These are phyloP conservation scores for Ornithorhynchus anatinus DNA, from an alignment of 2,113 vertebrate species.

Conservation along the genomic window DNA sequence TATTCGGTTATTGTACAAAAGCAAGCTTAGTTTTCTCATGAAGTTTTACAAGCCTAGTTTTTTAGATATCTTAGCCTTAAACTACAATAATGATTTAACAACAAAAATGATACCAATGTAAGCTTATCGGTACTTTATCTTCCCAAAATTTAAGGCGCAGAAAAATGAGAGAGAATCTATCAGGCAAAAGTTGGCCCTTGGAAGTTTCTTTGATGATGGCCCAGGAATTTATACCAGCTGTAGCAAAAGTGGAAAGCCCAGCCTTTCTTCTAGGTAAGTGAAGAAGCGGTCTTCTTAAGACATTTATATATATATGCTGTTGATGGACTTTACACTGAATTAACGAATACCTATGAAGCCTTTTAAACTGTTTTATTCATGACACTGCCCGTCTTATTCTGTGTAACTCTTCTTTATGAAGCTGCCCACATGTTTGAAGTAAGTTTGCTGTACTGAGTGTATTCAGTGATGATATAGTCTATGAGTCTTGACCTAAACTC, in stretches of 20 bases:
- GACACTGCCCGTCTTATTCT: background rate
- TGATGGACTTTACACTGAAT: background rate
- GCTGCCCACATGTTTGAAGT: no score
- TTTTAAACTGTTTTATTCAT: background rate
- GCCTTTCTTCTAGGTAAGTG: conserved; percentile 93
- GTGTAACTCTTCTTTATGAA: no score
- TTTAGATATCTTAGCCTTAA: background rate
- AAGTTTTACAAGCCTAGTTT: conserved; percentile 12
- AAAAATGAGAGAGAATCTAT: conserved; percentile 99
- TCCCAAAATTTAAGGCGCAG: conserved; percentile 85
- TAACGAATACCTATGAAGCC: conserved; percentile 15
- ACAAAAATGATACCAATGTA: fast-evolving
- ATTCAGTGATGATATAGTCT: no score
- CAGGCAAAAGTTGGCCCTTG: conserved; percentile 97
- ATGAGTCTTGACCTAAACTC: no score
- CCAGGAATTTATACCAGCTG: conserved; percentile 97
- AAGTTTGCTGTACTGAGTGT: no score
- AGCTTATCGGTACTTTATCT: background rate
- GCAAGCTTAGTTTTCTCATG: conserved; percentile 4
- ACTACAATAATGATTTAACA: background rate
- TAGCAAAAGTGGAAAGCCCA: conserved; percentile 98
- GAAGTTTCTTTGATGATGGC: conserved; percentile 98
- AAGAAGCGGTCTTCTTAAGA: background rate
- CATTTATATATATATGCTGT: background rate
- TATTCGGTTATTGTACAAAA: no score